These are phyloP conservation scores for Lycocorax pyrrhopterus DNA, from an alignment of 2,113 vertebrate genomes.

Conservation along the genomic window DNA sequence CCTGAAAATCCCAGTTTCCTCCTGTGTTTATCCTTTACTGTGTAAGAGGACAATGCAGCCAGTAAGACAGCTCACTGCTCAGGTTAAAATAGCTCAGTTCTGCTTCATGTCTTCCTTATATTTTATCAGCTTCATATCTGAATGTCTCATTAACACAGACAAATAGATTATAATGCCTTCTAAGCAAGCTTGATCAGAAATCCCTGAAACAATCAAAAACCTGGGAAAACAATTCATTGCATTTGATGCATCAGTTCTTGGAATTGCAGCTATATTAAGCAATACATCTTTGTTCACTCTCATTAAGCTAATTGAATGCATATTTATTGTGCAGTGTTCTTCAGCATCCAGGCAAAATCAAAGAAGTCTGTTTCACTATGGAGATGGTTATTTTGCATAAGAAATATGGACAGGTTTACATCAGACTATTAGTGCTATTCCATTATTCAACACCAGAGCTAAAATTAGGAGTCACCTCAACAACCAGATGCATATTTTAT, in stretches of 20 bases:
- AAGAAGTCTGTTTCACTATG: not conserved
- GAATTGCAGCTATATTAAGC: slow-evolving; percentile 14
- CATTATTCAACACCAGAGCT: slow-evolving; percentile 45
- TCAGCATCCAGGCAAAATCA: slow-evolving; percentile 12
- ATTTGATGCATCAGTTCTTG: not conserved
- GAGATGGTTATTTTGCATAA: not conserved
- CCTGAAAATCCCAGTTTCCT: not conserved
- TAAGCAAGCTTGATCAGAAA: slow-evolving; percentile 30
- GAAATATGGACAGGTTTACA: not conserved
- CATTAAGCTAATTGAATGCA: slow-evolving; percentile 39
- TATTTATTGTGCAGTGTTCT: slow-evolving; percentile 23
- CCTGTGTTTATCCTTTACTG: not conserved
- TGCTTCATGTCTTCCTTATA: not conserved
- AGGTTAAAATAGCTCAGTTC: not conserved
- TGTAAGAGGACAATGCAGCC: not conserved
- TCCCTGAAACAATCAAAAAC: not conserved
- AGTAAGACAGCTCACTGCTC: not conserved
- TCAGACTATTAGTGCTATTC: not conserved
- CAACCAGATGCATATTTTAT: slow-evolving; percentile 6
- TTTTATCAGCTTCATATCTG: not conserved
- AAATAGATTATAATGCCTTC: not conserved
- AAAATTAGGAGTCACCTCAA: slow-evolving; percentile 39
- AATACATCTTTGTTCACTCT: not conserved
- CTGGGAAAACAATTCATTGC: not conserved
- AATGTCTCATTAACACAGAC: not conserved